phyloP scores from a whole-genome alignment of 92 coral and sea anemone genomes.

The Isaurus tuberculatus region DNA sequence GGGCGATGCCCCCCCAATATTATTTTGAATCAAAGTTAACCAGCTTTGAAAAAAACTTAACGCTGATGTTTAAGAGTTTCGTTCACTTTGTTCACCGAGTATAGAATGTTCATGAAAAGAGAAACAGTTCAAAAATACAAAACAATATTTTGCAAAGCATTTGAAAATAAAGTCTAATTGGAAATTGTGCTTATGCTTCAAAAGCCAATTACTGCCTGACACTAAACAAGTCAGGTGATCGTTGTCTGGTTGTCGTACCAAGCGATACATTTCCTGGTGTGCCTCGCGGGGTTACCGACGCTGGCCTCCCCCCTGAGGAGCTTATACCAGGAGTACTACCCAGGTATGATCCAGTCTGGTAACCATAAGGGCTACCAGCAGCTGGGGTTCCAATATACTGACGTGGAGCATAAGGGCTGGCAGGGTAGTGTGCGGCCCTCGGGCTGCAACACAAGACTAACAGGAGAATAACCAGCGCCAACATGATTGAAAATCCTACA shows the following conservation, averaged over 20 bases:
- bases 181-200: no score
- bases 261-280: conserved; percentile 36
- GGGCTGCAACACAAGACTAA: conserved; percentile 78
- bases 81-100: no score
- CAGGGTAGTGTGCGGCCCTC: conserved; percentile 50
- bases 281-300: conserved; percentile 2
- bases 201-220: conserved; percentile 6
- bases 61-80: no score
- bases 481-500: conserved; percentile 77
- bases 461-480: conserved; percentile 77
- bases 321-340: conserved; percentile 35
- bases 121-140: no score
- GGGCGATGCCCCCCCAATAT: no score
- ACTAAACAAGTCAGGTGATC: conserved; percentile 41
- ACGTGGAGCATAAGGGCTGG: conserved; percentile 41
- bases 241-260: conserved; percentile 8
- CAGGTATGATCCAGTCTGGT: conserved; percentile 52
- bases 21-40: no score
- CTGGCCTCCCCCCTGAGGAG: conserved; percentile 4
- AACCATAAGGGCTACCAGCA: conserved; percentile 65
- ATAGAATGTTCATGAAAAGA: no score
- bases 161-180: no score
- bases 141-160: no score
- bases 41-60: no score
- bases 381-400: conserved; percentile 39